Percentiles rank a stretch among this genome's conserved stretches.
Conservation (phyloP, 2,113 vertebrate genomes). For the Strix aluco region DNA sequence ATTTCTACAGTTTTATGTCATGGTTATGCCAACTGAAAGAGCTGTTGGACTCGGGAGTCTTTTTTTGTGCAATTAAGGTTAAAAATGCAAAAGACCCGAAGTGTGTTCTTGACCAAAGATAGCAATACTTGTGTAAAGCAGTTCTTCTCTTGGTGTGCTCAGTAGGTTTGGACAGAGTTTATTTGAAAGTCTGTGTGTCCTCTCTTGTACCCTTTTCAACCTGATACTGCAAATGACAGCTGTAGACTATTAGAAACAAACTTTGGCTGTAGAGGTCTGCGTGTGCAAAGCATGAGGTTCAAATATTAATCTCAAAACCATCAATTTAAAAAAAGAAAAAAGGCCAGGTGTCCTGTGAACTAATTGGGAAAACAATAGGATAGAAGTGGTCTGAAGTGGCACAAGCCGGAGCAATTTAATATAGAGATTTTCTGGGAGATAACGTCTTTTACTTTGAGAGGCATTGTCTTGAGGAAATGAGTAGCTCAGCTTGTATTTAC, state of each 20-base stretch:
- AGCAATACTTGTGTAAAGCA: neutral
- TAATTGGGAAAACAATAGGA: neutral
- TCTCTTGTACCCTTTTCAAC: neutral
- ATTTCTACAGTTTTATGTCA: neutral
- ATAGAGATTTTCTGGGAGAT: neutral
- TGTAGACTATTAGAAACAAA: neutral
- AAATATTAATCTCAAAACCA: neutral
- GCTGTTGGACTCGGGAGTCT: neutral
- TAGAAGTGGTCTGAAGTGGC: neutral
- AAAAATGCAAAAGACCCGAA: neutral
- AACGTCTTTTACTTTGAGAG: neutral
- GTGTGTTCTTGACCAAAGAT: neutral
- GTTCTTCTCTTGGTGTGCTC: neutral
- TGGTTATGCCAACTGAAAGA: neutral
- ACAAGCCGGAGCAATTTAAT: neutral
- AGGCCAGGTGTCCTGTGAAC: neutral
- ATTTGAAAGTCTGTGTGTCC: neutral
- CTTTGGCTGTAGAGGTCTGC: neutral
- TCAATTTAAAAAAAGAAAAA: neutral
- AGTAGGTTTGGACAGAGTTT: neutral
- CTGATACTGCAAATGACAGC: neutral
- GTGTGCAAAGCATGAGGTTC: neutral
- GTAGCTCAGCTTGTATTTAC: constrained; percentile 3
- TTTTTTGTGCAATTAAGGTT: neutral
- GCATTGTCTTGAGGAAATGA: constrained; percentile 3